A percentile compares a stretch with the other conserved stretches of the same genome.
phyloP scores from a whole-genome alignment of 2,797 vertebrate species.

The Erethizon dorsatum region DNA sequence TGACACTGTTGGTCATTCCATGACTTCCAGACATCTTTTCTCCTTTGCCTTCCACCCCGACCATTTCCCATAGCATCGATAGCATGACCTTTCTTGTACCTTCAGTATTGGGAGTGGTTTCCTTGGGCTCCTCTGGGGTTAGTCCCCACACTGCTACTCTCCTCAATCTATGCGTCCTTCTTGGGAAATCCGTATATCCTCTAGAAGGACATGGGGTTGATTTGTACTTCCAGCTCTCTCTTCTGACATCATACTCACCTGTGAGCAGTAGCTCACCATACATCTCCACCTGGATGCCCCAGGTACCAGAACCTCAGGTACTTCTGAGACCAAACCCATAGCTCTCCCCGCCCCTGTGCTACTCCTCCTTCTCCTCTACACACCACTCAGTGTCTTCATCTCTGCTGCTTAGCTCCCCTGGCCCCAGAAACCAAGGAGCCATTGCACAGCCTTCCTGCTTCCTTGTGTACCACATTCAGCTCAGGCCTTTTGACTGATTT shows the following conservation, averaged over 20 bases:
- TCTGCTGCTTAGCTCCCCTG: neutral
- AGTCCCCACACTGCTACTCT: neutral
- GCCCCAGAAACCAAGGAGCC: neutral
- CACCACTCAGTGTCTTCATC: neutral
- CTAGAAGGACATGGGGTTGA: neutral
- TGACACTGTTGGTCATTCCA: neutral
- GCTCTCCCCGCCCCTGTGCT: neutral
- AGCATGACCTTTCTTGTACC: neutral
- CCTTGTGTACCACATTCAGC: neutral
- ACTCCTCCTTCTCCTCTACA: neutral
- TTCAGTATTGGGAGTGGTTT: neutral
- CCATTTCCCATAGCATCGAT: neutral
- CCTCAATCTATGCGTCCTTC: neutral
- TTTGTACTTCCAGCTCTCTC: neutral
- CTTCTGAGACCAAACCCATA: neutral
- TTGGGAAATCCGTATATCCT: neutral
- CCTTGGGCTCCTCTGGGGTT: neutral
- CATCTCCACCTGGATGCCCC: no score
- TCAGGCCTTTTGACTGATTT: conserved; percentile 8
- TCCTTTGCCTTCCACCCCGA: neutral
- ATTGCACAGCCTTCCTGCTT: neutral
- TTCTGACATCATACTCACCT: neutral
- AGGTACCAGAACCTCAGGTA: neutral
- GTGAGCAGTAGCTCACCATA: neutral
- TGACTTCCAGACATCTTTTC: neutral